Percentiles rank a stretch among this genome's conserved stretches.
These are phyloP conservation scores for Psilanteris sp. DNA, from an alignment of 1,140 invertebrate genomes.

Conservation along the genomic window DNA sequence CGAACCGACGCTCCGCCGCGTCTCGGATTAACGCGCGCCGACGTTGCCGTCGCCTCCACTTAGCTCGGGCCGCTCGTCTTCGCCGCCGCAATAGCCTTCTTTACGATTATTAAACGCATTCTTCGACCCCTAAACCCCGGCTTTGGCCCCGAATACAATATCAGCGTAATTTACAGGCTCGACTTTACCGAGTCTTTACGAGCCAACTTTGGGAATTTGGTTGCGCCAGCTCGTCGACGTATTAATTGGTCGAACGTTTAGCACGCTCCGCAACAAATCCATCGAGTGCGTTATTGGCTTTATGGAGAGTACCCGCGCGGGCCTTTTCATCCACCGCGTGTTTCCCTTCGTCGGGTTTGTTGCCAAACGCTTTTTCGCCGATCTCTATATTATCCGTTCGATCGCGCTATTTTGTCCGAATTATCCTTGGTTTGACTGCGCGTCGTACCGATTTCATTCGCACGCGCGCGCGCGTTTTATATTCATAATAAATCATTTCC, in stretches of 20 bases:
- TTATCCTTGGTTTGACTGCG: too few species aligned
- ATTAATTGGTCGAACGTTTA: slow-evolving; percentile 24
- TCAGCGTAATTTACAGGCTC: slow-evolving; percentile 12
- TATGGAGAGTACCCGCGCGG: too few species aligned
- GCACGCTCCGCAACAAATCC: not conserved
- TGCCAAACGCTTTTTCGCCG: not conserved
- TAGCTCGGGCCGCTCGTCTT: slow-evolving; percentile 30
- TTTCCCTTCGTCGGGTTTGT: too few species aligned
- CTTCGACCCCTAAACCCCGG: slow-evolving; percentile 1
- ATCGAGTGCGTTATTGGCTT: not conserved
- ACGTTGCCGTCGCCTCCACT: slow-evolving; percentile 13
- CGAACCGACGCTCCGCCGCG: slow-evolving; percentile 2
- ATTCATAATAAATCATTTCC: too few species aligned
- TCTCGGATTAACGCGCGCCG: slow-evolving; percentile 2
- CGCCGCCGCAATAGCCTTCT: slow-evolving; percentile 9
- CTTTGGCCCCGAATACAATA: not conserved
- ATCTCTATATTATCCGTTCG: too few species aligned
- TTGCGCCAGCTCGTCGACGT: not conserved
- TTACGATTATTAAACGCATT: slow-evolving; percentile 23
- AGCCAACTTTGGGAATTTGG: slow-evolving; percentile 3
- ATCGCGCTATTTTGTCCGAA: too few species aligned
- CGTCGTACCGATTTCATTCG: too few species aligned
- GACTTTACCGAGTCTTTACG: slow-evolving; percentile 22
- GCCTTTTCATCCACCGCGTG: too few species aligned
- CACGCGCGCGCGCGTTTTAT: too few species aligned